These are phyloP conservation scores for Apis florea DNA, from an alignment of 1,140 invertebrate genomes.

Conservation along the genomic window DNA sequence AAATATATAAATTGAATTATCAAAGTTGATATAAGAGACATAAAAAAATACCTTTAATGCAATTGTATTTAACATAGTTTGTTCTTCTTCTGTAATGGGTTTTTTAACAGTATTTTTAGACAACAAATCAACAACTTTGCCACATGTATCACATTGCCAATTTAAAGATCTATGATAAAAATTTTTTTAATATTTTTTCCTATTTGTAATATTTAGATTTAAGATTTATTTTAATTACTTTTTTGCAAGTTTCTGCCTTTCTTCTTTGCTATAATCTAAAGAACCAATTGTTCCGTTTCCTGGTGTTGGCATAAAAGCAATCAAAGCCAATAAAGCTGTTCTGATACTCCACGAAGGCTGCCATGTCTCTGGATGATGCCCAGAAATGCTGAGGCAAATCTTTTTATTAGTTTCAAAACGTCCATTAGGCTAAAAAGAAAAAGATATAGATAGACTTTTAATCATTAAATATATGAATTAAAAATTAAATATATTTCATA, in stretches of 20 bases:
- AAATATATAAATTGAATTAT: not conserved
- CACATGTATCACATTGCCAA: constrained; percentile 77
- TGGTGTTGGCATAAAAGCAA: constrained; percentile 96
- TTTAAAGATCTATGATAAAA: constrained; percentile 71
- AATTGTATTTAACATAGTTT: constrained; percentile 78
- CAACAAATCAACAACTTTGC: constrained; percentile 74
- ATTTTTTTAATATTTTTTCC: not conserved
- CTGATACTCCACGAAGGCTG: constrained; percentile 98
- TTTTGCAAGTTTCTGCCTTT: constrained; percentile 90
- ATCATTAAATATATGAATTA: not conserved
- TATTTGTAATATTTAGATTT: not conserved
- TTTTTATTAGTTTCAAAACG: constrained; percentile 97
- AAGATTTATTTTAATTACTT: constrained; percentile 81
- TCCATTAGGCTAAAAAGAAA: constrained; percentile 90
- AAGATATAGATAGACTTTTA: not conserved
- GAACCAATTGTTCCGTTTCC: constrained; percentile 94
- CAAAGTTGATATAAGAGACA: not conserved
- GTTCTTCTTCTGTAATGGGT: constrained; percentile 78
- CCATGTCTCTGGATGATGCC: constrained; percentile 99
- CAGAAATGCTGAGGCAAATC: constrained; percentile 97
- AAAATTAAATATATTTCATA: not conserved
- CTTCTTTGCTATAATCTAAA: constrained; percentile 91
- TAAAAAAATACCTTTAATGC: constrained; percentile 74
- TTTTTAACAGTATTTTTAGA: constrained; percentile 73
- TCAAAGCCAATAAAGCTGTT: constrained; percentile 94